Base-by-base conservation (phyloP, 2,113 vertebrate genomes). In the Carassius gibelio region DNA sequence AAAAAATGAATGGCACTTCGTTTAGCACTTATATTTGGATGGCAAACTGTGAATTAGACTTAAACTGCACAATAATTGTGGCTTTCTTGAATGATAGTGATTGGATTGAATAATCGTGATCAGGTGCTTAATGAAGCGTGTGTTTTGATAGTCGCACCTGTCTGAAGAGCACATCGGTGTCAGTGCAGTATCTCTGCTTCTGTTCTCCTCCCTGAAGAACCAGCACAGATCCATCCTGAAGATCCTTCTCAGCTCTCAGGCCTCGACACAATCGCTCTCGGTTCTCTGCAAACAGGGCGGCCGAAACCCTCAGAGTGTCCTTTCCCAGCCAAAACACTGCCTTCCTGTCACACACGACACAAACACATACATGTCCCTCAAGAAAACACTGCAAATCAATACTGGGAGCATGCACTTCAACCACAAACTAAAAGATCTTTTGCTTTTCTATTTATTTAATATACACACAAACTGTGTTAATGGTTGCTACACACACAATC, bases 131-230 rank as follows among this genome's bases (percentile, higher is more conserved):
- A 30, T 30, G 30, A 30, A 30, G 30, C 30, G 30, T 30, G 30
- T 30, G 30, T 30, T 30, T 30, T 30, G 2, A 30, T 30, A 2
- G 30, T 30, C 30, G 88, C 83, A 99, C 98, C 97, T 99, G 97
- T 57, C 97, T 96, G 94, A 99, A 99, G 81, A 98, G 14, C 0
- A 94, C 8, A 0, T 95, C 96, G 0, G 97, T 98, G 86, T 99
- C 98, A 0, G 97, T 99, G 88, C 98, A 99, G 94, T 98, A 96
- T 91, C 97, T 95, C 92, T 97, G 97, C 5, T 90, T 92, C 91
- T 98, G 95, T 62, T 98, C 97, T 23, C 97, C 97, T 0, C 97
- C 98, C 91, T 99, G 97, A 89, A 99, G 93, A 84, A 99, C 19
- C 81, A 98, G 95, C 1, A 95, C 8, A 0, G 96, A 93, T 38